Percentiles rank a stretch among this genome's conserved stretches.
phyloP scores from a whole-genome alignment of 2,113 vertebrate genomes.

The Ictalurus punctatus region DNA sequence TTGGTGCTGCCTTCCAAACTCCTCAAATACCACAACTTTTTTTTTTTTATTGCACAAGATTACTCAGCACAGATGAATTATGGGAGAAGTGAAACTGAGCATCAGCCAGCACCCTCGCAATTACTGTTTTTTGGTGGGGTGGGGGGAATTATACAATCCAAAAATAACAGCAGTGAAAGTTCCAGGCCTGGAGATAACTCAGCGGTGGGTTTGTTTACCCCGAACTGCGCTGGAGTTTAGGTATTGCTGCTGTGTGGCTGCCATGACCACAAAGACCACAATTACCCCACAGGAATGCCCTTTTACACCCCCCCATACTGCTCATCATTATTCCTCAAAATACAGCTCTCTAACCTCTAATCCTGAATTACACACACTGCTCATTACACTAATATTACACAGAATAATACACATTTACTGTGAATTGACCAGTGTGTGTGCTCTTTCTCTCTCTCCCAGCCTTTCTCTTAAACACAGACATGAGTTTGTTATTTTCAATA shows the following conservation, averaged over 20 bases:
- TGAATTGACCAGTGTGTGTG: not conserved
- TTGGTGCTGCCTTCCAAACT: slow-evolving; percentile 7
- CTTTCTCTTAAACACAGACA: not conserved
- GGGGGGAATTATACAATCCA: slow-evolving; percentile 38
- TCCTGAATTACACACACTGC: not conserved
- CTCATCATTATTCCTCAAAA: slow-evolving; percentile 6
- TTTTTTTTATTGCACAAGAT: slow-evolving; percentile 40
- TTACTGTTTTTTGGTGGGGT: not conserved
- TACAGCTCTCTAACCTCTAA: not conserved
- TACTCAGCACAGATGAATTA: slow-evolving; percentile 24
- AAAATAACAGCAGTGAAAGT: slow-evolving; percentile 39
- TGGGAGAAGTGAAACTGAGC: slow-evolving; percentile 15
- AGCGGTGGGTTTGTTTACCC: slow-evolving; percentile 64
- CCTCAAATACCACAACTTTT: slow-evolving; percentile 16
- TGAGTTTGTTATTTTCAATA: not conserved
- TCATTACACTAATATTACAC: not conserved
- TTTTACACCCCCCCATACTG: not conserved
- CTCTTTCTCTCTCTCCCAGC: not conserved
- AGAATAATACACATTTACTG: not conserved
- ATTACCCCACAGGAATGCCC: slow-evolving; percentile 52
- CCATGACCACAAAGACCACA: slow-evolving; percentile 62
- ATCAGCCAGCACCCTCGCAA: slow-evolving; percentile 24
- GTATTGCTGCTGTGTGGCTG: slow-evolving; percentile 64
- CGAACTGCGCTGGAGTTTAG: slow-evolving; percentile 64
- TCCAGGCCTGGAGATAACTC: slow-evolving; percentile 5